These are phyloP conservation scores for Echinops telfairi DNA, from an alignment of 2,113 vertebrate species.

Conservation along the genomic window DNA sequence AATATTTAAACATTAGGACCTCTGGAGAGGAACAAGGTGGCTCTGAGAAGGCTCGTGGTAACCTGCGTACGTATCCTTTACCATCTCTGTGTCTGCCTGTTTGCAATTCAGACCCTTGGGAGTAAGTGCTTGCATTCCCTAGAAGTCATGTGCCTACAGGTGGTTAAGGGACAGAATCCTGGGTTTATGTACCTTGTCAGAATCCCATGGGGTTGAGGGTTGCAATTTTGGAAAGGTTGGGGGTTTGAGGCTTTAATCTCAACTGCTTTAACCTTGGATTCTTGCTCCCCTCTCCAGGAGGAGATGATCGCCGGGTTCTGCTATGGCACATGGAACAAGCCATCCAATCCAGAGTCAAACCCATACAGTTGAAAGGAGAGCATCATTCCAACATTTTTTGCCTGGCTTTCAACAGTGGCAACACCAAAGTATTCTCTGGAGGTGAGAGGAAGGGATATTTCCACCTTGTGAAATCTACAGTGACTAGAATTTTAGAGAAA, in stretches of 20 bases:
- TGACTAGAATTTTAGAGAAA: slow-evolving; percentile 46
- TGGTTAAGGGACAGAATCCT: not conserved
- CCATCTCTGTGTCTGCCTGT: slow-evolving; percentile 30
- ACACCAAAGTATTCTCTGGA: slow-evolving; percentile 97
- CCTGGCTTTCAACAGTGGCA: slow-evolving; percentile 97
- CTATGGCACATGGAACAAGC: slow-evolving; percentile 98
- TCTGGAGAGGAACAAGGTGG: slow-evolving; percentile 21
- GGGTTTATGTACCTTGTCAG: slow-evolving; percentile 27
- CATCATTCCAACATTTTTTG: slow-evolving; percentile 99
- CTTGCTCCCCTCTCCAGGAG: slow-evolving; percentile 88
- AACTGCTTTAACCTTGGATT: slow-evolving; percentile 71
- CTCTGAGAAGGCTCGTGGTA: not conserved
- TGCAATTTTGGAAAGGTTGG: slow-evolving; percentile 24
- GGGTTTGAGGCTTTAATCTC: slow-evolving; percentile 15
- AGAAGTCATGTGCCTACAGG: not conserved
- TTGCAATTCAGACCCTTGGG: slow-evolving; percentile 33
- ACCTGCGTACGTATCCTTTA: not conserved
- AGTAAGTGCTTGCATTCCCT: not conserved
- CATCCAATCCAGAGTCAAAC: slow-evolving; percentile 94
- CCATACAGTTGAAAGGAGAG: slow-evolving; percentile 96
- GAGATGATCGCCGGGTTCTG: slow-evolving; percentile 96
- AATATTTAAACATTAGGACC: slow-evolving; percentile 5
- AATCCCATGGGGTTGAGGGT: not conserved
- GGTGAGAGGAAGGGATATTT: slow-evolving; percentile 88
- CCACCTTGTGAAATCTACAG: not conserved